These are phyloP conservation scores for Drosophila hydei DNA, from an alignment of 1,140 invertebrate species.

Conservation along the genomic window DNA sequence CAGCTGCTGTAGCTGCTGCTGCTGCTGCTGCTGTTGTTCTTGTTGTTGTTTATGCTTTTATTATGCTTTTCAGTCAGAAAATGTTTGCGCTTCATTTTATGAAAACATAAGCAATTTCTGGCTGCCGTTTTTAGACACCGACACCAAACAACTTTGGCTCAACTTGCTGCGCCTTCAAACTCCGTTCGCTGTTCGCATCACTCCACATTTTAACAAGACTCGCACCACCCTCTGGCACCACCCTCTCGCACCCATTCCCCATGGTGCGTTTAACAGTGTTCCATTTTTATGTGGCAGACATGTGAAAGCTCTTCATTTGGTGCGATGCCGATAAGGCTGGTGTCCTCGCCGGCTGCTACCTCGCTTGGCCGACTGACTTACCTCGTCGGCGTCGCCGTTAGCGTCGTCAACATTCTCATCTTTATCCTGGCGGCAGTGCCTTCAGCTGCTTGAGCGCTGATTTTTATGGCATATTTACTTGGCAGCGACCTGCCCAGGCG, in stretches of 20 bases:
- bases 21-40: conserved; percentile 16
- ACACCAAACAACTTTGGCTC: conserved; percentile 65
- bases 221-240: no score
- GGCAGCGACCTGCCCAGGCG: conserved; percentile 21
- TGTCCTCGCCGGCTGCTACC: conserved; percentile 16
- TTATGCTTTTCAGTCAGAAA: conserved; percentile 79
- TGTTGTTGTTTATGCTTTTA: conserved; percentile 62
- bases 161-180: conserved; percentile 25
- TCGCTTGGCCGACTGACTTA: conserved; percentile 54
- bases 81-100: conserved; percentile 81
- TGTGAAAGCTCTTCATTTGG: conserved; percentile 79
- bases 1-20: neutral
- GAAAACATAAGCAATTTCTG: conserved; percentile 81
- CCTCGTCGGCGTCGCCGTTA: conserved; percentile 21
- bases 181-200: conserved; percentile 4
- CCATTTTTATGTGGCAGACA: conserved; percentile 79
- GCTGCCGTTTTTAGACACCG: conserved; percentile 62
- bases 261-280: conserved; percentile 77
- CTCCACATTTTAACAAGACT: conserved; percentile 2
- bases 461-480: conserved; percentile 76
- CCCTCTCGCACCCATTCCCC: conserved; percentile 66
- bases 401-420: conserved; percentile 44
- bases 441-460: conserved; percentile 70
- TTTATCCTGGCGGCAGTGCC: conserved; percentile 40
- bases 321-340: conserved; percentile 32